Evolutionary conservation across 2,888 invertebrate species (phyloP), one percentile per base, ranked within the genome.

Genomic region (Dolichopus griseipennis): DNA sequence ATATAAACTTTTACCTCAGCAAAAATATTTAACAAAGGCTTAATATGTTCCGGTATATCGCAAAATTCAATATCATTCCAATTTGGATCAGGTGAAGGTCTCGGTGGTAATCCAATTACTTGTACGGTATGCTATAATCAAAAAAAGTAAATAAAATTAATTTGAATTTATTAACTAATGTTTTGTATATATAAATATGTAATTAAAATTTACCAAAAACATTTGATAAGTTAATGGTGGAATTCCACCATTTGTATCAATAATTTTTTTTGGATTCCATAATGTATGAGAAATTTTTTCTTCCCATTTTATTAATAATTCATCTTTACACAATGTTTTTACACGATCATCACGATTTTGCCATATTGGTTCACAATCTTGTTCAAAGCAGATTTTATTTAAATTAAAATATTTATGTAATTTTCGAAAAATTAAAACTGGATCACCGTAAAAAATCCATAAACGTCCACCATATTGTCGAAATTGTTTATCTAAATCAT

Each of bases 341-440:
- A 89, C 86, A 6, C 79, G 75, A 22, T 85, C 83, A 76, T 90
- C 90, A 1, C 90, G 83, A 0, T 80, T 78, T 12, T 83, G 84
- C 88, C 89, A 90, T 65, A 88, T 86, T 0, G 90, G 89, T 78
- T 90, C 90, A 74, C 89, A 89, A 74, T 90, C 90, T 78, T 88
- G 84, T 75, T 87, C 87, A 75, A 85, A 86, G 73, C 85, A 84
- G 10, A 87, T 75, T 72, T 79, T 83, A 64, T 81, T 81, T 67
- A 86, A 75, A 76, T 85, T 84, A 73, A 87, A 83, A 72, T 86
- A 84, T 74, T 87, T 83, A 79, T 86, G 84, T 1, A 90, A 81
- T 4, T 83, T 79, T 1, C 81, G 78, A 72, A 90, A 84, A 33
- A 90, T 82, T 1, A 79, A 75, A 0, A 82, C 79, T 0, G 90